These are phyloP conservation scores for Cyrtonyx montezumae DNA, from an alignment of 2,113 vertebrate species.

Conservation along the genomic window DNA sequence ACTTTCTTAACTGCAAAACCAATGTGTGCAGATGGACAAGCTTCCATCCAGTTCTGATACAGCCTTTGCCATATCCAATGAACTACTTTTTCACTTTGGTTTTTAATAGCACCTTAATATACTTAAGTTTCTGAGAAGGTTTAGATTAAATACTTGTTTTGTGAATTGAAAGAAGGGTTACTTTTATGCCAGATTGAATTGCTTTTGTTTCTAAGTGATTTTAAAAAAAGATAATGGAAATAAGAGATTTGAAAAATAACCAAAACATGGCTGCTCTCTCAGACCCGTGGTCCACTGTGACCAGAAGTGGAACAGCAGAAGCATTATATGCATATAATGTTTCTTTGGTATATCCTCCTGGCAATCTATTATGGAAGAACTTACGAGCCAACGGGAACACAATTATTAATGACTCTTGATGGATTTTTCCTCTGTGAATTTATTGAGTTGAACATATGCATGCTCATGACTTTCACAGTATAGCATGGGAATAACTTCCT, in stretches of 20 bases:
- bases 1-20: not conserved
- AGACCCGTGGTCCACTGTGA: not conserved
- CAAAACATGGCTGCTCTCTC: not conserved
- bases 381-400: conserved; percentile 34
- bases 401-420: conserved; percentile 52
- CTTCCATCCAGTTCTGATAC: not conserved
- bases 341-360: not conserved
- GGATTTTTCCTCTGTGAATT: conserved; percentile 39
- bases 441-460: conserved; percentile 22
- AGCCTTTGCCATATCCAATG: not conserved
- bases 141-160: not conserved
- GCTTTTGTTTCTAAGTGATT: not conserved
- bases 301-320: not conserved
- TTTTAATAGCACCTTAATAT: not conserved
- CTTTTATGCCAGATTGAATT: not conserved
- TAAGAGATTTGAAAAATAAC: not conserved
- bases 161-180: not conserved
- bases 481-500: not conserved
- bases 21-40: not conserved
- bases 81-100: not conserved
- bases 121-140: not conserved
- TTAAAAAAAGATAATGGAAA: not conserved
- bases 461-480: not conserved
- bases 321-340: not conserved
- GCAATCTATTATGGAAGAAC: conserved; percentile 12